Percentiles rank a stretch among this genome's conserved stretches.
phyloP scores from a whole-genome alignment of 2,888 invertebrate species.

The Deilephila porcellus region DNA sequence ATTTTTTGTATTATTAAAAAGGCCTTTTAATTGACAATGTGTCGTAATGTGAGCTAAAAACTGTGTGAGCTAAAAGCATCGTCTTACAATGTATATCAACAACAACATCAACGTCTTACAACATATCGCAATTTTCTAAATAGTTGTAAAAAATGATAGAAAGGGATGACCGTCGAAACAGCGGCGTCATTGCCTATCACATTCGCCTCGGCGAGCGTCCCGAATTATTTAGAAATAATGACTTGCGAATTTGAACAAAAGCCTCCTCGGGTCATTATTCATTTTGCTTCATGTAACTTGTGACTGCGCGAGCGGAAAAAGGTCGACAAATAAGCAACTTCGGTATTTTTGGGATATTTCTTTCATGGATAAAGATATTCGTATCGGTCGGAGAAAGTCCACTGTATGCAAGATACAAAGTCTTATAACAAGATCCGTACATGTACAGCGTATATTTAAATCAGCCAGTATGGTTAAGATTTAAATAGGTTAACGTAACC shows the following conservation, averaged over 20 bases:
- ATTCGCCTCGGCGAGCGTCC: constrained; percentile 32
- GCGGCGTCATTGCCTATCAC: constrained; percentile 45
- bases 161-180: constrained; percentile 39
- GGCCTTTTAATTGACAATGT: too few relatives aligned
- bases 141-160: background rate
- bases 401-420: too few relatives aligned
- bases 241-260: constrained; percentile 54
- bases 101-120: too few relatives aligned
- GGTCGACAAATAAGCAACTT: constrained; percentile 20
- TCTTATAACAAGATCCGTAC: too few relatives aligned
- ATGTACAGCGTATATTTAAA: too few relatives aligned
- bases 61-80: too few relatives aligned
- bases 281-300: constrained; percentile 44
- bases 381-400: too few relatives aligned
- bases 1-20: too few relatives aligned
- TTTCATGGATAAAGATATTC: background rate
- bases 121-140: constrained; percentile 1
- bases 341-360: constrained; percentile 6
- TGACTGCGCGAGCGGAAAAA: constrained; percentile 19
- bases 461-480: too few relatives aligned
- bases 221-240: constrained; percentile 56
- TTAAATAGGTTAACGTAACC: too few relatives aligned
- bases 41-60: too few relatives aligned
- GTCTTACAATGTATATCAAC: too few relatives aligned
- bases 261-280: constrained; percentile 50